Conservation (phyloP, 2,888 invertebrate species). For the Spilarctia lutea region DNA sequence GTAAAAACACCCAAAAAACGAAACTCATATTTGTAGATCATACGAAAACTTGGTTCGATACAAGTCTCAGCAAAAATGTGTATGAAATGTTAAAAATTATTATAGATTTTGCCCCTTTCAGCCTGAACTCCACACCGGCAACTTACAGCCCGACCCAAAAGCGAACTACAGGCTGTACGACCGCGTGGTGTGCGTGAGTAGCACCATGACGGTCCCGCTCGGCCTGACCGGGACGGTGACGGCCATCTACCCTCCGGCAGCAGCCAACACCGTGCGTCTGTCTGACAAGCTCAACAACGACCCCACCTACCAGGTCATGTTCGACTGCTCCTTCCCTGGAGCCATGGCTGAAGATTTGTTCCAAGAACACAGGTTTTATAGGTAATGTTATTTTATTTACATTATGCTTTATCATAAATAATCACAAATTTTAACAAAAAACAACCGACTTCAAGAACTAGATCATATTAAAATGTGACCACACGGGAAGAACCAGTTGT, state of each 20-base stretch:
- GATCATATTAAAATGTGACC: too few relatives aligned
- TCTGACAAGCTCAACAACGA: constrained; percentile 85
- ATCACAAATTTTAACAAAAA: too few relatives aligned
- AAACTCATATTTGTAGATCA: too few relatives aligned
- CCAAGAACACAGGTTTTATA: constrained; percentile 70
- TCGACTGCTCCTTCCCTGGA: constrained; percentile 92
- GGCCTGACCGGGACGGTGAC: constrained; percentile 95
- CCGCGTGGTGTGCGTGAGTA: constrained; percentile 92
- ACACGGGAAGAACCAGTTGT: too few relatives aligned
- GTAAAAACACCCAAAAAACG: too few relatives aligned
- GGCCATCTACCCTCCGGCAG: constrained; percentile 82
- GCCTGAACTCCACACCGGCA: constrained; percentile 84
- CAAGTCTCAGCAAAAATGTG: too few relatives aligned
- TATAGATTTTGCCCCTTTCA: constrained; percentile 36
- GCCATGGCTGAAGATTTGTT: constrained; percentile 80
- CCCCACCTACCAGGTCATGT: constrained; percentile 91
- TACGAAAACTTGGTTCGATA: too few relatives aligned
- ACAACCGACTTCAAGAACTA: too few relatives aligned
- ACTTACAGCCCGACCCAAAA: constrained; percentile 89
- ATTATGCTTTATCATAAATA: too few relatives aligned
- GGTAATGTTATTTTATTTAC: too few relatives aligned
- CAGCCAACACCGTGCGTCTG: constrained; percentile 77
- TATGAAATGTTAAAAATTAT: too few relatives aligned
- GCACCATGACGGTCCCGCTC: constrained; percentile 92
- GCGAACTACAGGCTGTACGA: constrained; percentile 91